Percentiles rank a stretch among this genome's conserved stretches.
Conservation (phyloP, 2,888 invertebrate species). For the Liodrosophila aerea region DNA sequence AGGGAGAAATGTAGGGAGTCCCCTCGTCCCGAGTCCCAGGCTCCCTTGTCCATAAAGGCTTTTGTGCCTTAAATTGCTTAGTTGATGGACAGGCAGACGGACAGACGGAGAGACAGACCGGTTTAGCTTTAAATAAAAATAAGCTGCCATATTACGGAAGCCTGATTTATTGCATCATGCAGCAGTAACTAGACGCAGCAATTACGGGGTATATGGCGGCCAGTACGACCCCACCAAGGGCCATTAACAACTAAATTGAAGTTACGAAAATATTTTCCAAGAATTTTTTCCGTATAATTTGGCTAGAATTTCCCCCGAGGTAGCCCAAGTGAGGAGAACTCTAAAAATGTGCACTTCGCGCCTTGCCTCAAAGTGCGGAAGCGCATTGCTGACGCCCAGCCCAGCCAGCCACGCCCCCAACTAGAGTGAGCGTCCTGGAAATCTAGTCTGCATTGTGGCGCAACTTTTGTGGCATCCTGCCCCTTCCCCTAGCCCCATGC, state of each 20-base stretch:
- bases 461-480: slow-evolving; percentile 23
- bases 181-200: too few species aligned
- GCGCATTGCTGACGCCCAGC: slow-evolving; percentile 33
- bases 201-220: too few species aligned
- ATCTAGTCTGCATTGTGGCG: neutral
- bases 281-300: slow-evolving; percentile 35
- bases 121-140: too few species aligned
- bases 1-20: slow-evolving; percentile 44
- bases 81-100: slow-evolving; percentile 42
- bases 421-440: slow-evolving; percentile 3
- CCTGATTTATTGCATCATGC: neutral
- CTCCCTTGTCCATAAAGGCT: neutral
- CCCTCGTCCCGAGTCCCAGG: neutral
- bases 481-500: slow-evolving; percentile 3
- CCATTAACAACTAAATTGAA: slow-evolving; percentile 10
- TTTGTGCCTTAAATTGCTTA: slow-evolving; percentile 36
- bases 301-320: slow-evolving; percentile 4
- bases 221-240: neutral
- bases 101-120: too few species aligned
- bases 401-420: slow-evolving; percentile 18
- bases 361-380: slow-evolving; percentile 34
- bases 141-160: slow-evolving; percentile 2
- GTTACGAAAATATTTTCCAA: slow-evolving; percentile 39
- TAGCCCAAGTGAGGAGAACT: neutral
- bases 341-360: slow-evolving; percentile 55